These are phyloP conservation scores for Chrysemys picta DNA, from an alignment of 2,113 vertebrate genomes.

Conservation along the genomic window DNA sequence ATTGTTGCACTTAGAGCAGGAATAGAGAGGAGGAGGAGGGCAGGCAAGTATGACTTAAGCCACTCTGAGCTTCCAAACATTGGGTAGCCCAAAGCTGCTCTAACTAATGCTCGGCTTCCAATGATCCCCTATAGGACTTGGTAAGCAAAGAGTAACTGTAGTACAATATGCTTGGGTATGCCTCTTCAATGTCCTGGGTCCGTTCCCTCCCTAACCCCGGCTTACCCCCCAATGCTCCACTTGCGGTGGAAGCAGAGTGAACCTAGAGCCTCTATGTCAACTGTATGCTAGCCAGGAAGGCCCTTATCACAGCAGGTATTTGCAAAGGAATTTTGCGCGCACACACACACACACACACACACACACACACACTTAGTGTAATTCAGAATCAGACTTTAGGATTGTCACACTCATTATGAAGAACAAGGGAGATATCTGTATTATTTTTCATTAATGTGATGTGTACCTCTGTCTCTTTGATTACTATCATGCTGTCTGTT, in stretches of 20 bases:
- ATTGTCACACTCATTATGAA: not conserved
- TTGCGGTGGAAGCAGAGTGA: not conserved
- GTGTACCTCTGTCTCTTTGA: not conserved
- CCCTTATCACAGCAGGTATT: not conserved
- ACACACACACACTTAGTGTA: not conserved
- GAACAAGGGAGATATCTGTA: not conserved
- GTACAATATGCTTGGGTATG: not conserved
- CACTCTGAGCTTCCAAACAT: not conserved
- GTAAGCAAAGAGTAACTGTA: not conserved
- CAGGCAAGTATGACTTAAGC: accelerated
- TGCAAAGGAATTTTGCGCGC: not conserved
- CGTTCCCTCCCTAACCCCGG: not conserved
- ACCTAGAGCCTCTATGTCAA: conserved; percentile 4
- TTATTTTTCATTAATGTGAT: not conserved
- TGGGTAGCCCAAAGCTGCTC: not conserved
- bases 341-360: not conserved
- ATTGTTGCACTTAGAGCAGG: not conserved
- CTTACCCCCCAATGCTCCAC: not conserved
- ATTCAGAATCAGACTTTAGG: not conserved
- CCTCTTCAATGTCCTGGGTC: not conserved
- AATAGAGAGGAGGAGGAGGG: not conserved
- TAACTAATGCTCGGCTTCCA: not conserved
- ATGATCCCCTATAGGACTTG: not conserved
- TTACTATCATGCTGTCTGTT: not conserved
- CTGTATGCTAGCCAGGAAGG: not conserved